Percentiles rank a stretch among this genome's conserved stretches.
Conservation (phyloP, 2,113 vertebrate genomes). For the Laticauda colubrina region DNA sequence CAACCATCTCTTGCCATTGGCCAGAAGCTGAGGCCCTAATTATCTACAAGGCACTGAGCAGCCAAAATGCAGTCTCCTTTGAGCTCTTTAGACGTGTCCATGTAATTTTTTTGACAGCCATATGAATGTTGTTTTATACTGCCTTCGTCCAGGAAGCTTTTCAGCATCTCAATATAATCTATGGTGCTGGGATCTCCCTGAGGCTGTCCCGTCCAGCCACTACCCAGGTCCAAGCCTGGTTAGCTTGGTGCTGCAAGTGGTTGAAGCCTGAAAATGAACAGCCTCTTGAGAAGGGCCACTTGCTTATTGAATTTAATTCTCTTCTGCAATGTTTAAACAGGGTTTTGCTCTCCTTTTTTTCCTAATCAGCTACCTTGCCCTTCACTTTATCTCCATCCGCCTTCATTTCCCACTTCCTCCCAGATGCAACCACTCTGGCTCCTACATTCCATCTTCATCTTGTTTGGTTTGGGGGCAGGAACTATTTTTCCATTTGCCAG, state of each 20-base stretch:
- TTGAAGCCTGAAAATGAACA: not conserved
- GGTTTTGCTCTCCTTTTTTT: not conserved
- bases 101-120: not conserved
- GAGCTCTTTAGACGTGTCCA: not conserved
- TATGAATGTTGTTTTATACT: not conserved
- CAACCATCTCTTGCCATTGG: not conserved
- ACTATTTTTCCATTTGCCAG: not conserved
- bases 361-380: too few species aligned
- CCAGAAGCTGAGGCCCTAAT: not conserved
- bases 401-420: too few species aligned
- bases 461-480: too few species aligned
- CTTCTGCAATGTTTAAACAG: not conserved
- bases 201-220: not conserved
- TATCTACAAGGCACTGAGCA: not conserved
- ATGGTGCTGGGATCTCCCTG: not conserved
- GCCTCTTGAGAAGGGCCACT: not conserved
- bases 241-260: not conserved
- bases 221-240: not conserved
- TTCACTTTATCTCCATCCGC: too few species aligned
- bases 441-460: too few species aligned
- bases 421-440: too few species aligned
- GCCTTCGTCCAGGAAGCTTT: not conserved
- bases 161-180: not conserved
- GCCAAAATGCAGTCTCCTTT: not conserved
- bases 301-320: not conserved